A percentile compares a stretch with the other conserved stretches of the same genome.
These are phyloP conservation scores for Pseudeuparius sepicola DNA, from an alignment of 2,888 invertebrate species.

Conservation along the genomic window DNA sequence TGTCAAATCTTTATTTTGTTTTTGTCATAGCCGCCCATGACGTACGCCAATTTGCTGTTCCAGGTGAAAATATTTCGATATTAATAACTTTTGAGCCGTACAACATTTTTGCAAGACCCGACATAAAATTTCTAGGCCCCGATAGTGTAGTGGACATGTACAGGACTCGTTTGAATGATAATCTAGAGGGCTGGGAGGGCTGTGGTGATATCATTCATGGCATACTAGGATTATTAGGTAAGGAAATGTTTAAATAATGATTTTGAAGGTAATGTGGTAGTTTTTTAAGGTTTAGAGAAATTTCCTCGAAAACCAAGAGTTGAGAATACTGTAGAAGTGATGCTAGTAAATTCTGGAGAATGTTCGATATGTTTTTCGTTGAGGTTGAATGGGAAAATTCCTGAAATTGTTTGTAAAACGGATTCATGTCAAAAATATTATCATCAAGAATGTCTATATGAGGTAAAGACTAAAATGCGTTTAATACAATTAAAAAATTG, in stretches of 20 bases:
- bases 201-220: slow-evolving; percentile 30
- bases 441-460: slow-evolving; percentile 38
- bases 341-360: slow-evolving; percentile 31
- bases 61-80: slow-evolving; percentile 35
- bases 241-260: too few species aligned
- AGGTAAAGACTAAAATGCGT: slow-evolving; percentile 29
- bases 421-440: slow-evolving; percentile 35
- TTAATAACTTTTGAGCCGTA: slow-evolving; percentile 36
- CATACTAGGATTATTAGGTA: slow-evolving; percentile 35
- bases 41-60: slow-evolving; percentile 18
- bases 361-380: slow-evolving; percentile 39
- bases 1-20: slow-evolving; percentile 4
- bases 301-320: slow-evolving; percentile 29
- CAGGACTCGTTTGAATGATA: slow-evolving; percentile 29
- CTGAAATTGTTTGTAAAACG: slow-evolving; percentile 37
- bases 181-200: slow-evolving; percentile 35
- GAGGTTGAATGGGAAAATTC: slow-evolving; percentile 34
- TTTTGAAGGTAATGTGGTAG: too few species aligned
- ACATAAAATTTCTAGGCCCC: slow-evolving; percentile 38
- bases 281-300: slow-evolving; percentile 29
- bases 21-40: background rate
- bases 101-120: slow-evolving; percentile 32
- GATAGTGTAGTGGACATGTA: slow-evolving; percentile 30
- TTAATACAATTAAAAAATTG: slow-evolving; percentile 8
- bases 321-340: slow-evolving; percentile 19